Conservation (phyloP, 2,113 vertebrate genomes). For the Euleptes europaea region DNA sequence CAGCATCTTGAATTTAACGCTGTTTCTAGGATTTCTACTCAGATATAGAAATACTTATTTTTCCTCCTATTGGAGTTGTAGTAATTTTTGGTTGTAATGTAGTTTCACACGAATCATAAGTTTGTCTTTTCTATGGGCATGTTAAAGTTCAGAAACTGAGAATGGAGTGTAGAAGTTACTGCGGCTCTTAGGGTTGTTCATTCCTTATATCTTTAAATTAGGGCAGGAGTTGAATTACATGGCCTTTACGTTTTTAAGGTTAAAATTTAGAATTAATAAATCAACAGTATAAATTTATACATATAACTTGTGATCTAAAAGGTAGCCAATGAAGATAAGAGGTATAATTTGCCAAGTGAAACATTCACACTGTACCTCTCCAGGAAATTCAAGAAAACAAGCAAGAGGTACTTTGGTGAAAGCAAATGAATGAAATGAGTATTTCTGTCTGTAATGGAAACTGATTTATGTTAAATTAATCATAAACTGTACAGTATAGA, state of each 20-base stretch:
- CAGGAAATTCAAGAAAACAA: neutral
- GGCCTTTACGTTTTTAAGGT: neutral
- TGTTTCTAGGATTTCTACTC: too few relatives aligned
- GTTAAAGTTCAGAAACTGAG: neutral
- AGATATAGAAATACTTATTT: too few relatives aligned
- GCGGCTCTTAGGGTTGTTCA: neutral
- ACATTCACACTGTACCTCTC: neutral
- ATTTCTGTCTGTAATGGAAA: neutral
- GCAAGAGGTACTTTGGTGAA: neutral
- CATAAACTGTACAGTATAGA: neutral
- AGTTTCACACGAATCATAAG: neutral
- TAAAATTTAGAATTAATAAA: neutral
- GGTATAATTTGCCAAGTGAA: neutral
- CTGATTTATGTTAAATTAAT: neutral
- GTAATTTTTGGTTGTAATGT: neutral
- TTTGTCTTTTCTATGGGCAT: conserved; percentile 4
- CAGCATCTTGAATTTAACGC: too few relatives aligned
- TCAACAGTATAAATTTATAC: neutral
- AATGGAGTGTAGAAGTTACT: too few relatives aligned
- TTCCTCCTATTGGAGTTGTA: neutral
- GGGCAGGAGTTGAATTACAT: neutral
- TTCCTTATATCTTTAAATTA: neutral
- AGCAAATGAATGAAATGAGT: neutral
- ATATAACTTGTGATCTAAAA: neutral
- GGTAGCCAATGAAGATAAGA: neutral